These are phyloP conservation scores for Rousettus madagascariensis DNA, from an alignment of 2,797 vertebrate species.

Conservation along the genomic window DNA sequence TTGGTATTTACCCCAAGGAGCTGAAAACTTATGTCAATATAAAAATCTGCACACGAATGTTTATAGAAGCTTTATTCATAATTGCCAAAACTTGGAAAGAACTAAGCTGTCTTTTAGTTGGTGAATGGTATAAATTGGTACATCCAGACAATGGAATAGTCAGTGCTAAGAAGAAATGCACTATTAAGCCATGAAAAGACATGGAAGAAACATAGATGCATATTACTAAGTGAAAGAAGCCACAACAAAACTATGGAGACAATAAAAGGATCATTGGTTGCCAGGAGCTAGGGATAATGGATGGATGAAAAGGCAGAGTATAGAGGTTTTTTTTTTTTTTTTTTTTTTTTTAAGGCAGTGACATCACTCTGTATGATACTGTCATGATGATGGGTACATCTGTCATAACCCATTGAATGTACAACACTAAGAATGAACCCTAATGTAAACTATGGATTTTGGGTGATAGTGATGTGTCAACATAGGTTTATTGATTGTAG, in stretches of 20 bases:
- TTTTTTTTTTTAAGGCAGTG: neutral
- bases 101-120: too few relatives aligned
- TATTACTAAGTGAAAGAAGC: neutral
- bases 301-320: neutral
- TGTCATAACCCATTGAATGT: neutral
- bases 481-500: neutral
- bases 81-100: too few relatives aligned
- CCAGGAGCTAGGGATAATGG: neutral
- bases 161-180: too few relatives aligned
- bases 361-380: neutral
- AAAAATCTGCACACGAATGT: too few relatives aligned
- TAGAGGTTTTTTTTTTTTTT: neutral
- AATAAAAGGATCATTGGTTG: neutral
- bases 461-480: neutral
- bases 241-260: neutral
- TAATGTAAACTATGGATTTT: neutral
- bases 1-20: neutral
- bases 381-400: neutral
- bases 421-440: neutral
- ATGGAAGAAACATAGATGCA: neutral
- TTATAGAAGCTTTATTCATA: too few relatives aligned
- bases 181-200: neutral
- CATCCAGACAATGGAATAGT: too few relatives aligned
- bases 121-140: too few relatives aligned
- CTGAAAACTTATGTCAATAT: too few relatives aligned